Evolutionary conservation across 1,140 invertebrate species (phyloP).

Genomic region (Archivesica marissinica): DNA sequence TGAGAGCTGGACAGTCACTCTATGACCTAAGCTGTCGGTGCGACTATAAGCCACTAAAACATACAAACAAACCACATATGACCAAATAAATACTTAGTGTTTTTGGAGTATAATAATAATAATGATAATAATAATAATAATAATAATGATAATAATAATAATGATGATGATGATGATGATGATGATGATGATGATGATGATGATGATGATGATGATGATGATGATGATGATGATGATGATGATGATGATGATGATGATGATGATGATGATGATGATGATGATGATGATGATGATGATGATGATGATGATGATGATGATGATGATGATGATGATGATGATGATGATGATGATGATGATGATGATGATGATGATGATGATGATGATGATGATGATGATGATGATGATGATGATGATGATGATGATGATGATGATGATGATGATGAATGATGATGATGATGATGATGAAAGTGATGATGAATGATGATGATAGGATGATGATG

Average conservation of each 20-base stretch:
- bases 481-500: too few species aligned
- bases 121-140: conserved; percentile 43
- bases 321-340: conserved; percentile 18
- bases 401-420: conserved; percentile 33
- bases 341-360: not conserved
- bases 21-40: too few species aligned
- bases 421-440: not conserved
- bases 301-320: not conserved
- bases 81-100: too few species aligned
- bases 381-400: conserved; percentile 53
- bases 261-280: conserved; percentile 38
- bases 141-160: conserved; percentile 34
- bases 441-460: too few species aligned
- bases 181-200: conserved; percentile 33
- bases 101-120: too few species aligned
- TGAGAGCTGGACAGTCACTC: too few species aligned
- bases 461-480: too few species aligned
- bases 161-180: conserved; percentile 40
- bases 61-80: too few species aligned
- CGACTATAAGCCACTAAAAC: too few species aligned
- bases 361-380: conserved; percentile 5
- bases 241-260: conserved; percentile 42
- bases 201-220: conserved; percentile 39
- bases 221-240: conserved; percentile 46
- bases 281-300: conserved; percentile 51